phyloP scores from a whole-genome alignment of 2,888 invertebrate genomes.

The Beris chalybata region DNA sequence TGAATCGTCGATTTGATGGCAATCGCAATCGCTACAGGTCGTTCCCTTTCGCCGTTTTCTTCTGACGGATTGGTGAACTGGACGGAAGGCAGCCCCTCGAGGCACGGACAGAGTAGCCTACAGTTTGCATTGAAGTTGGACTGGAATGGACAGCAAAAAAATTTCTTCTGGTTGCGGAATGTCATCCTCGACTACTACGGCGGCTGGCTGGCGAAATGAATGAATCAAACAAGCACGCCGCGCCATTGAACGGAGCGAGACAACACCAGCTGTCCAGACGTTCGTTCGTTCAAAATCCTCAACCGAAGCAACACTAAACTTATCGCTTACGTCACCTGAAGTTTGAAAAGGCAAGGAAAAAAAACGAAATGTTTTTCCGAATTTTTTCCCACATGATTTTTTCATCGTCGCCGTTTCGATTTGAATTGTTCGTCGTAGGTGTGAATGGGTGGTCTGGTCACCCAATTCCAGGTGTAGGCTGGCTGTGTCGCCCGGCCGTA shows the following conservation, averaged over 20 bases:
- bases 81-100: too few species aligned
- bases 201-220: slow-evolving; percentile 1
- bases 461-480: slow-evolving; percentile 15
- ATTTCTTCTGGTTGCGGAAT: too few species aligned
- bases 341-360: not conserved
- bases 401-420: not conserved
- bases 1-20: too few species aligned
- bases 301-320: slow-evolving; percentile 19
- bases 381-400: slow-evolving; percentile 19
- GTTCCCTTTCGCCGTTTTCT: too few species aligned
- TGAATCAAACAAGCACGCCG: not conserved
- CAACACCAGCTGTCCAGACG: too few species aligned
- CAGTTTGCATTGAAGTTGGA: too few species aligned
- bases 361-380: slow-evolving; percentile 11
- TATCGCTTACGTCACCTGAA: slow-evolving; percentile 39
- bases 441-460: slow-evolving; percentile 23
- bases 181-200: not conserved
- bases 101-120: too few species aligned
- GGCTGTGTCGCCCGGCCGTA: not conserved
- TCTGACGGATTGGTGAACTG: too few species aligned
- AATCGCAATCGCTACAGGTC: too few species aligned
- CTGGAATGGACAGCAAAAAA: too few species aligned
- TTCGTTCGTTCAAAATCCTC: not conserved
- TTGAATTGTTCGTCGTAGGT: slow-evolving; percentile 14
- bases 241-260: too few species aligned